Conservation (phyloP, 1,140 invertebrate genomes). For the Ips typographus region DNA sequence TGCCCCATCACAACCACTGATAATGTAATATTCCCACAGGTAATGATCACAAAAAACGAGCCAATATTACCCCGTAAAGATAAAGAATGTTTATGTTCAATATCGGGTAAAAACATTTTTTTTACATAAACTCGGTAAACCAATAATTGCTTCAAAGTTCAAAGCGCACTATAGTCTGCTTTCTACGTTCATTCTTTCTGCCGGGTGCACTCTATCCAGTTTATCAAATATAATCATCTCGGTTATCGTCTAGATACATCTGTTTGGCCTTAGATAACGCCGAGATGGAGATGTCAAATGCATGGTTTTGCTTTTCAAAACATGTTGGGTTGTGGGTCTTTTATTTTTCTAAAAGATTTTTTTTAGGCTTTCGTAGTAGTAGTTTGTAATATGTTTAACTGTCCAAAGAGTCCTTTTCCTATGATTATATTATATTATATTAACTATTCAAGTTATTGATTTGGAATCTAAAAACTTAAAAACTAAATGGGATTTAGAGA, state of each 20-base stretch:
- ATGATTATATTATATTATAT: too few relatives aligned
- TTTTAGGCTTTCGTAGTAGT: neutral
- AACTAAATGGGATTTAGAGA: too few relatives aligned
- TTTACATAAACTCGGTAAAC: too few relatives aligned
- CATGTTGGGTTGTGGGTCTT: conserved; percentile 1
- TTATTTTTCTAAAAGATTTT: neutral
- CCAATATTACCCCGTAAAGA: too few relatives aligned
- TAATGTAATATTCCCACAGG: conserved; percentile 9
- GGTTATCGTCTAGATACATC: conserved; percentile 47
- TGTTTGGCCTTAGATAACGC: conserved; percentile 40
- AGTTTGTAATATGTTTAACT: too few relatives aligned
- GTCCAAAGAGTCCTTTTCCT: too few relatives aligned
- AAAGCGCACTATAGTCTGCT: neutral
- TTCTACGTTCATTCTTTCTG: conserved; percentile 11
- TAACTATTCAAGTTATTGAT: too few relatives aligned
- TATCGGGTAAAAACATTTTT: too few relatives aligned
- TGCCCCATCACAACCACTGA: conserved; percentile 26
- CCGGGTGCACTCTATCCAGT: conserved; percentile 40
- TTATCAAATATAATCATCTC: conserved; percentile 41
- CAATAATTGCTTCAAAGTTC: too few relatives aligned
- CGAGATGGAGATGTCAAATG: conserved; percentile 48
- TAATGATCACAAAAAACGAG: too few relatives aligned
- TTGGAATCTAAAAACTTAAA: too few relatives aligned
- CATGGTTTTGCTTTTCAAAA: conserved; percentile 38
- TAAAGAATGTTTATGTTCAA: too few relatives aligned